phyloP scores from a whole-genome alignment of 2,113 vertebrate genomes.

The Cyprinus carpio region DNA sequence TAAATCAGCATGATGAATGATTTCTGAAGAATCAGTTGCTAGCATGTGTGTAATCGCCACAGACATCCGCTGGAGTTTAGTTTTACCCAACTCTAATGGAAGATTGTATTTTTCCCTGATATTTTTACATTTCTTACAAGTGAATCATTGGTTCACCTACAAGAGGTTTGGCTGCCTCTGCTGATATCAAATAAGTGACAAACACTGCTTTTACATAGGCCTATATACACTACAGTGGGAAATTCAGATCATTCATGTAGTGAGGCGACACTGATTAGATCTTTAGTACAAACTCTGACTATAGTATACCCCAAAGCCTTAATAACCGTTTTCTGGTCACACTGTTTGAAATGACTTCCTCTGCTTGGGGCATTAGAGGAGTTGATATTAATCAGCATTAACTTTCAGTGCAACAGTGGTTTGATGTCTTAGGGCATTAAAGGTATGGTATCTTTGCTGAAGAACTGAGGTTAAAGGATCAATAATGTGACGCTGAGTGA shows the following conservation, averaged over 20 bases:
- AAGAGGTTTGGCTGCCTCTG: background rate
- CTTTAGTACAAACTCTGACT: background rate
- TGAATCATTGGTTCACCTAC: background rate
- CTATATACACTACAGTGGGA: background rate
- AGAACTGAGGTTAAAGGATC: constrained; percentile 38
- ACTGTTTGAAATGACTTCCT: constrained; percentile 14
- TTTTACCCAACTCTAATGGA: background rate
- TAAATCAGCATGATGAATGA: too few relatives aligned
- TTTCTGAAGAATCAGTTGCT: too few relatives aligned
- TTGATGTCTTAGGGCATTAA: constrained; percentile 11
- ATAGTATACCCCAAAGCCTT: background rate
- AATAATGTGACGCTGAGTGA: constrained; percentile 35
- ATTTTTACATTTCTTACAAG: background rate
- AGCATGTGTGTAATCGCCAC: background rate
- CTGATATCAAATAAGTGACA: background rate
- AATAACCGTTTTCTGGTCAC: background rate
- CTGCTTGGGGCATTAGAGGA: background rate
- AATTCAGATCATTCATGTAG: background rate
- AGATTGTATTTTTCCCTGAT: constrained; percentile 16
- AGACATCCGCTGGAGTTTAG: background rate
- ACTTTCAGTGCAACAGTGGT: constrained; percentile 34
- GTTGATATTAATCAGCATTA: constrained; percentile 33
- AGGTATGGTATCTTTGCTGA: constrained; percentile 12
- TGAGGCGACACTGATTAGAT: constrained; percentile 7
- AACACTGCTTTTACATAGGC: background rate